These are phyloP conservation scores for Aurelia coerulea DNA, from an alignment of 30 jellyfish, hydroid and myxozoan species.

Conservation along the genomic window DNA sequence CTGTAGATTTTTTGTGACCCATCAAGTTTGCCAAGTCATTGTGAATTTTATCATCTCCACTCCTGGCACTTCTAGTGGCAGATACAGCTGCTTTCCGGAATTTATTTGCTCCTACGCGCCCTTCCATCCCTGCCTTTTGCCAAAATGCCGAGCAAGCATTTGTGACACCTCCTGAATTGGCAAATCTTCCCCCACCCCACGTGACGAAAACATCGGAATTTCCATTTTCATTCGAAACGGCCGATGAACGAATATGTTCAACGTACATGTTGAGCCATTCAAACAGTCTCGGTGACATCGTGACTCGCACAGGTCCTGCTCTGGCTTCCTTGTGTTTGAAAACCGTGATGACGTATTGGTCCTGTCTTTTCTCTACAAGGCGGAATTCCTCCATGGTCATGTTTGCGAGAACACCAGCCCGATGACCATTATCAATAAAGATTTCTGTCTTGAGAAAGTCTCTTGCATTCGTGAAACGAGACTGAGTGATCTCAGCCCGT, in stretches of 20 bases:
- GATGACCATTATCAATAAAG: conserved; percentile 41
- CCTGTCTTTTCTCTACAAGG: conserved; percentile 22
- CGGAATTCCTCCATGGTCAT: conserved; percentile 49
- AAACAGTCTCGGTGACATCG: conserved; percentile 42
- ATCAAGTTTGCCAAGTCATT: conserved; percentile 51
- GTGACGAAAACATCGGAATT: conserved; percentile 38
- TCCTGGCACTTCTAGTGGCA: conserved; percentile 23
- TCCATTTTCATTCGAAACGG: neutral
- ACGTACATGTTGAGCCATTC: conserved; percentile 40
- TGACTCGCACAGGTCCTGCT: conserved; percentile 56
- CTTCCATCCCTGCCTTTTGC: conserved; percentile 65
- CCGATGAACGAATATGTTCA: conserved; percentile 31
- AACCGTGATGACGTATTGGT: conserved; percentile 29
- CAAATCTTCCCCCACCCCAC: conserved; percentile 47
- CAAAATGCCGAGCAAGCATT: conserved; percentile 42
- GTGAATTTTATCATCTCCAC: conserved; percentile 27
- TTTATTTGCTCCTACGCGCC: conserved; percentile 59
- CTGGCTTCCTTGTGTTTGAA: conserved; percentile 57
- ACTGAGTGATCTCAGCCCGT: conserved; percentile 30
- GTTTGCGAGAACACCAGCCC: conserved; percentile 56
- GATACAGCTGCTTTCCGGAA: conserved; percentile 57
- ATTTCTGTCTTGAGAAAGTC: conserved; percentile 40
- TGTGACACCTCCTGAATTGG: conserved; percentile 41
- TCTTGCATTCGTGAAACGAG: conserved; percentile 39
- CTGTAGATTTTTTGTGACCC: conserved; percentile 58